Percentiles rank a stretch among this genome's conserved stretches.
These are phyloP conservation scores for Megamerina dolium DNA, from an alignment of 2,888 invertebrate species.

Conservation along the genomic window DNA sequence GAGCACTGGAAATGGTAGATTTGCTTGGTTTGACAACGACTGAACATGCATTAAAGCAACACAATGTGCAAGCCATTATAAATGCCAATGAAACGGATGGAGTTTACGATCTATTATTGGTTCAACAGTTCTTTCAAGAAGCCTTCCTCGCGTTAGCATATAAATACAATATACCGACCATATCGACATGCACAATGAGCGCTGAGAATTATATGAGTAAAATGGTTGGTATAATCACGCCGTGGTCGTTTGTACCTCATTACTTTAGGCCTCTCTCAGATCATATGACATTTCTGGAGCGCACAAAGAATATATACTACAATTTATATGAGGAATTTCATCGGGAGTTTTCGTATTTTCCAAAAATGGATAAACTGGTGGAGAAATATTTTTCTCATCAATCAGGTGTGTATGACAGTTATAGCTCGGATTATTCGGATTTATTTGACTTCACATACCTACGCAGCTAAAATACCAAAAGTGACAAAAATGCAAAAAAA, in stretches of 20 bases:
- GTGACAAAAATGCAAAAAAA: constrained; percentile 49
- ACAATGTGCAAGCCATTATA: constrained; percentile 37
- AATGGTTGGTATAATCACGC: constrained; percentile 49
- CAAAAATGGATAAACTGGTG: constrained; percentile 40
- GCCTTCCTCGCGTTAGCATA: constrained; percentile 46
- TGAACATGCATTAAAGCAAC: constrained; percentile 25
- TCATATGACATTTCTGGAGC: constrained; percentile 51
- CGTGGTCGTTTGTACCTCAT: constrained; percentile 51
- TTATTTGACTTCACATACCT: too few species aligned
- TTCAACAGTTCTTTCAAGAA: constrained; percentile 49
- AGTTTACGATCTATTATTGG: constrained; percentile 47
- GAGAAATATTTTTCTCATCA: constrained; percentile 34
- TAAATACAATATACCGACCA: constrained; percentile 45
- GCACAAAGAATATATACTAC: constrained; percentile 51
- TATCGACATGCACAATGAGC: constrained; percentile 46
- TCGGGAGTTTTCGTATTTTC: constrained; percentile 35
- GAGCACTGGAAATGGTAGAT: constrained; percentile 4
- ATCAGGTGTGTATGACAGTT: constrained; percentile 30
- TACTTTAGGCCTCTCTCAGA: constrained; percentile 49
- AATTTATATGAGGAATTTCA: constrained; percentile 38
- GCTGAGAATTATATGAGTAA: constrained; percentile 48
- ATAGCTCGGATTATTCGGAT: too few species aligned
- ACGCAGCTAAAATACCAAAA: constrained; percentile 42
- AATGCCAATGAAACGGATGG: constrained; percentile 27
- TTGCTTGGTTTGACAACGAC: not conserved